Conservation (phyloP, 2,113 vertebrate species). For the Bufo gargarizans region DNA sequence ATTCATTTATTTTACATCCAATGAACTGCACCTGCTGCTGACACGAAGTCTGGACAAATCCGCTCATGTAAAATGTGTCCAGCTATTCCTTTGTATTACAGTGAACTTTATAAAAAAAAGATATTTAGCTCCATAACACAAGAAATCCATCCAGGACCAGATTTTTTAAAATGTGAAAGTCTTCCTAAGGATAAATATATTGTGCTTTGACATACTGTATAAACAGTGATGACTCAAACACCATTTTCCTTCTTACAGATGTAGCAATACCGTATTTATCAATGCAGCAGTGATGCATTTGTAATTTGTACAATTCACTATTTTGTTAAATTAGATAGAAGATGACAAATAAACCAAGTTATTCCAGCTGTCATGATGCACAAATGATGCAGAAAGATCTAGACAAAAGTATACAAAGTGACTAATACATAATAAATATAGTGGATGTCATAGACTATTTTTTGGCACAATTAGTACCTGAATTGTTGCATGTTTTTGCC, state of each 20-base stretch:
- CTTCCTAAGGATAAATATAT: neutral
- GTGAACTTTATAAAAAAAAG: neutral
- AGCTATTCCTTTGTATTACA: constrained; percentile 11
- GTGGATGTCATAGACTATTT: too few species aligned
- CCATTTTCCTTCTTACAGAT: neutral
- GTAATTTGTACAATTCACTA: neutral
- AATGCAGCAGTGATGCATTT: neutral
- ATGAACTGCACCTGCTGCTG: constrained; percentile 25
- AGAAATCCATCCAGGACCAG: neutral
- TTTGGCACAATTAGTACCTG: too few species aligned
- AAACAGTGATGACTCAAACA: neutral
- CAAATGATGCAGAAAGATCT: neutral
- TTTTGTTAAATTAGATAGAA: neutral
- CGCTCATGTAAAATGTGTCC: neutral
- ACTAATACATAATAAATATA: too few species aligned
- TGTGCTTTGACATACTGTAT: neutral
- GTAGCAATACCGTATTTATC: neutral
- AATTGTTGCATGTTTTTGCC: too few species aligned
- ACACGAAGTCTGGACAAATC: constrained; percentile 15
- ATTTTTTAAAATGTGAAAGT: neutral
- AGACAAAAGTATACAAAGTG: too few species aligned
- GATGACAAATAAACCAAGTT: neutral
- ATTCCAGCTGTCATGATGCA: neutral
- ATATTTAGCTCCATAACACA: neutral
- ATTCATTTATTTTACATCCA: constrained; percentile 26